phyloP scores from a whole-genome alignment of 2,113 vertebrate species.

The Herpetotheres cachinnans region DNA sequence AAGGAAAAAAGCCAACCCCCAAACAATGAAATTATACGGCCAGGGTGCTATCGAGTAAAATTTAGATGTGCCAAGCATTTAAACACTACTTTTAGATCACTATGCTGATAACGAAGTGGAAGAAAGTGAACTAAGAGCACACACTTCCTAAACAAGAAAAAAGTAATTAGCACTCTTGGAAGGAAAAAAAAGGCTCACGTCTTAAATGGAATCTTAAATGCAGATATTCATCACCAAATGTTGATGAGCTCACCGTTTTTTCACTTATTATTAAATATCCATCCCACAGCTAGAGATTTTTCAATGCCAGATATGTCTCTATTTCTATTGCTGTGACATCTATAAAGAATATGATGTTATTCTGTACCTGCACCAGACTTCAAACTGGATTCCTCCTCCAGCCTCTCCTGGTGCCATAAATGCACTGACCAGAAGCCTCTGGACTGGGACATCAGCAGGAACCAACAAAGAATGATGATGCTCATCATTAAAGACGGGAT shows the following conservation, averaged over 20 bases:
- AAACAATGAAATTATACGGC: neutral
- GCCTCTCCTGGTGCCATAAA: slow-evolving; percentile 73
- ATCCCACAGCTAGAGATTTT: neutral
- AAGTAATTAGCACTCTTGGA: neutral
- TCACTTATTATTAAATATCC: neutral
- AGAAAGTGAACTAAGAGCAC: neutral
- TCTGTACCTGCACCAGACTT: slow-evolving; percentile 95
- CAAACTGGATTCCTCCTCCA: slow-evolving; percentile 89
- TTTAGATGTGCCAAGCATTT: neutral
- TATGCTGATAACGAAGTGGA: neutral
- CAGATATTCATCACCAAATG: neutral
- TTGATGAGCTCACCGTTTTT: neutral
- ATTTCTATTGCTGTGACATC: neutral
- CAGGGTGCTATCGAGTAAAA: neutral
- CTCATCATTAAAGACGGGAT: slow-evolving; percentile 85
- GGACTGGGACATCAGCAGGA: slow-evolving; percentile 86
- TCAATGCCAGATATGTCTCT: neutral
- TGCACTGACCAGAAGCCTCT: slow-evolving; percentile 84
- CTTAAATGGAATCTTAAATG: neutral
- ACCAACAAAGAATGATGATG: slow-evolving; percentile 84
- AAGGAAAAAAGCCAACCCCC: neutral
- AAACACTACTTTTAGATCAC: neutral
- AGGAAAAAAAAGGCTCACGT: neutral
- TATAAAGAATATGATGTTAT: neutral
- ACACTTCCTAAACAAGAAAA: neutral